Evolutionary conservation across 2,888 invertebrate species (phyloP).

Genomic region (Lypha dubia): DNA sequence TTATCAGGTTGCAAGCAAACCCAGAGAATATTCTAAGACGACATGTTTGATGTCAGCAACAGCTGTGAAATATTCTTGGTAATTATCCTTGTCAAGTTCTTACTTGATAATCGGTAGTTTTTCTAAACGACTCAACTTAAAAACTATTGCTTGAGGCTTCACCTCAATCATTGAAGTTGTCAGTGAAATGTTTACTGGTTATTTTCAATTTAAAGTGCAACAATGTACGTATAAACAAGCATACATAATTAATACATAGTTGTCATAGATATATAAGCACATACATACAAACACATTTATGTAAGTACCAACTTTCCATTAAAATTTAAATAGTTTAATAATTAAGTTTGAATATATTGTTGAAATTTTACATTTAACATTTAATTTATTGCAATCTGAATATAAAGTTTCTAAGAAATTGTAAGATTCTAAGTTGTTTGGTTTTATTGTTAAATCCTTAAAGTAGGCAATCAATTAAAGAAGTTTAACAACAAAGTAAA

Average conservation of each 20-base stretch:
- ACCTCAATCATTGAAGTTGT: no score
- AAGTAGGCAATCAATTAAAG: conserved; percentile 17
- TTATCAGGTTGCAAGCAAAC: no score
- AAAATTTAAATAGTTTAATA: not conserved
- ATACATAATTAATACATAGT: not conserved
- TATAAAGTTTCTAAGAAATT: not conserved
- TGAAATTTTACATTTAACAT: conserved; percentile 12
- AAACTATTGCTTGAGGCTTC: no score
- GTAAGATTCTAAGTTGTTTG: not conserved
- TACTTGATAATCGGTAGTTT: no score
- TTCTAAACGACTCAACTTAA: no score
- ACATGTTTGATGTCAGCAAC: no score
- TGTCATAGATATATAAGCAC: not conserved
- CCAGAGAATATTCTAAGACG: no score
- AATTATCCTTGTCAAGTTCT: no score
- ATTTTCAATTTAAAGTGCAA: not conserved
- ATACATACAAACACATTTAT: no score
- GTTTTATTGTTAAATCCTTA: not conserved
- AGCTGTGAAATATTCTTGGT: no score
- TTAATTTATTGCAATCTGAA: conserved; percentile 18
- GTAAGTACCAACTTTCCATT: not conserved
- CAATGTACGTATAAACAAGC: no score
- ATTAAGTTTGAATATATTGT: not conserved
- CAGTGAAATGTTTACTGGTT: not conserved
- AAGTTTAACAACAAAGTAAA: not conserved